Conservation (phyloP, 1,140 invertebrate genomes). For the Microplitis mediator region DNA sequence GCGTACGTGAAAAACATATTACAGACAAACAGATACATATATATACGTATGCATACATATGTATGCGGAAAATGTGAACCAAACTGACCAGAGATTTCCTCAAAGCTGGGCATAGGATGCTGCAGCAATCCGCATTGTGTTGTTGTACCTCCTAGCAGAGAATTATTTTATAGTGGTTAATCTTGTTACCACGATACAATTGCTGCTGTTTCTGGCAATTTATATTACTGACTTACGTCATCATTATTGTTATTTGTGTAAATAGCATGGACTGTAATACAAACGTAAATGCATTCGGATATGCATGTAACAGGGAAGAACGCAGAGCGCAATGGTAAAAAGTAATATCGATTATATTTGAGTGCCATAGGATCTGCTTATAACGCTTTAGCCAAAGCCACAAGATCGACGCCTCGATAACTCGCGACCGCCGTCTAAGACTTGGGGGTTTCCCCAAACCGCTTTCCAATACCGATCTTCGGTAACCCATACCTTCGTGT, state of each 20-base stretch:
- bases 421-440: slow-evolving; percentile 20
- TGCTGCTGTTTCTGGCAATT: too few species aligned
- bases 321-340: too few species aligned
- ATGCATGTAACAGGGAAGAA: too few species aligned
- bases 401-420: slow-evolving; percentile 24
- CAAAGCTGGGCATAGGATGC: background rate
- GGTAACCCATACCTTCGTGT: background rate
- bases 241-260: too few species aligned
- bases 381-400: slow-evolving; percentile 13
- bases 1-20: background rate
- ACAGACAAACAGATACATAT: background rate
- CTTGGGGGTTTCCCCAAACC: slow-evolving; percentile 6
- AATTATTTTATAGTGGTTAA: background rate
- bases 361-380: background rate
- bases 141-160: background rate
- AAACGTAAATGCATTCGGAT: too few species aligned
- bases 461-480: slow-evolving; percentile 20
- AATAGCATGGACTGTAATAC: too few species aligned
- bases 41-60: background rate
- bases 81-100: background rate
- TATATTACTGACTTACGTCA: too few species aligned
- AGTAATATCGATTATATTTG: too few species aligned
- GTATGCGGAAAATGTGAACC: background rate
- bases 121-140: background rate
- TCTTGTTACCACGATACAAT: too few species aligned